Evolutionary conservation across 2,888 invertebrate species (phyloP), one percentile per base, ranked within the genome.

Genomic region (Thereva nobilitata): DNA sequence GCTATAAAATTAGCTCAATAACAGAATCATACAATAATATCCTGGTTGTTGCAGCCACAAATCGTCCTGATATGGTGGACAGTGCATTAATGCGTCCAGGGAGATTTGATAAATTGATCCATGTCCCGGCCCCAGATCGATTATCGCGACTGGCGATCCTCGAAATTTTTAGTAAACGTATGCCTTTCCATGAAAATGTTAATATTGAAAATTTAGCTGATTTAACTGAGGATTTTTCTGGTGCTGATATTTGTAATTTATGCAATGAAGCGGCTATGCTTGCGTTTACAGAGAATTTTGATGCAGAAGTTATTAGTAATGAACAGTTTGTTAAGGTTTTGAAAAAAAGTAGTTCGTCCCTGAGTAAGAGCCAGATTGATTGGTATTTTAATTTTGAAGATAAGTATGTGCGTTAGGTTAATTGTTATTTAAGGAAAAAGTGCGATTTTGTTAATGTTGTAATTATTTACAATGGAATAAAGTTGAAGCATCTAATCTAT

Each of bases 31-130:
- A 45, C 68, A 73, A 70, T 66, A 77, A 81, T 50, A 84, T 86
- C 2, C 77, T 87, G 3, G 84, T 88, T 1, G 84, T 88, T 38
- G 88, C 85, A 4, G 87, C 88, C 6, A 88, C 87, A 47, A 88
- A 88, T 78, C 81, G 87, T 7, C 87, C 87, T 0, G 85, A 87
- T 71, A 82, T 85, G 76, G 75, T 88, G 44, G 88, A 88, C 72
- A 82, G 84, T 57, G 88, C 88, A 0, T 75, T 88, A 6, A 75
- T 87, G 56, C 79, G 88, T 63, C 88, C 88, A 0, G 88, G 88
- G 1, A 79, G 88, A 67, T 84, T 88, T 73, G 88, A 88, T 73
- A 83, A 83, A 70, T 77, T 86, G 9, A 82, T 88, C 52, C 85
- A 85, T 74, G 85, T 88, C 0, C 85, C 86, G 7, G 84, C 86